phyloP scores from a whole-genome alignment of 2,888 invertebrate species.

The Rutpela maculata region DNA sequence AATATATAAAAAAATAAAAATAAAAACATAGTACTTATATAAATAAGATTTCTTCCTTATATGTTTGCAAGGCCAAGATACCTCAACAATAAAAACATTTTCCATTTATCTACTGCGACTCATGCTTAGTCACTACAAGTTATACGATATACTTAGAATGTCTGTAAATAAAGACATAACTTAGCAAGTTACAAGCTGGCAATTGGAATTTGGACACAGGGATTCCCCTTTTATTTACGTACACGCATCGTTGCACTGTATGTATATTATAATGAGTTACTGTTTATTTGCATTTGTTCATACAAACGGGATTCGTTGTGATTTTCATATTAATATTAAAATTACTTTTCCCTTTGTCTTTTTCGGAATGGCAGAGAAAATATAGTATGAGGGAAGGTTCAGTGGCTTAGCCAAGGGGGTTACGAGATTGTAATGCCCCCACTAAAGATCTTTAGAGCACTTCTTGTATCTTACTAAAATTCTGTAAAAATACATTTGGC shows the following conservation, averaged over 20 bases:
- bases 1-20: neutral
- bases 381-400: too few species aligned
- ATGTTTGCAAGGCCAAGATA: neutral
- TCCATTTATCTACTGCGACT: slow-evolving; percentile 4
- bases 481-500: too few species aligned
- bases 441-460: too few species aligned
- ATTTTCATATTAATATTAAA: neutral
- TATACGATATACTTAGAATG: neutral
- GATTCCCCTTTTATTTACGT: slow-evolving; percentile 16
- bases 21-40: neutral
- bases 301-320: neutral
- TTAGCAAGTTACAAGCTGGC: neutral
- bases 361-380: too few species aligned
- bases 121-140: neutral
- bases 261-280: neutral
- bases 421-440: too few species aligned
- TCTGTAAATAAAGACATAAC: slow-evolving; percentile 14
- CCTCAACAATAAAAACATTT: slow-evolving; percentile 6
- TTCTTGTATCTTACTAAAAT: too few species aligned
- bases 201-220: slow-evolving; percentile 13
- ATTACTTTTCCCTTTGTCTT: neutral
- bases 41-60: neutral
- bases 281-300: neutral
- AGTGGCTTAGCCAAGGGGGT: too few species aligned
- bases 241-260: neutral